Percentiles rank a stretch among this genome's conserved stretches.
phyloP scores from a whole-genome alignment of 2,797 vertebrate species.

The Danio jaintianensis region DNA sequence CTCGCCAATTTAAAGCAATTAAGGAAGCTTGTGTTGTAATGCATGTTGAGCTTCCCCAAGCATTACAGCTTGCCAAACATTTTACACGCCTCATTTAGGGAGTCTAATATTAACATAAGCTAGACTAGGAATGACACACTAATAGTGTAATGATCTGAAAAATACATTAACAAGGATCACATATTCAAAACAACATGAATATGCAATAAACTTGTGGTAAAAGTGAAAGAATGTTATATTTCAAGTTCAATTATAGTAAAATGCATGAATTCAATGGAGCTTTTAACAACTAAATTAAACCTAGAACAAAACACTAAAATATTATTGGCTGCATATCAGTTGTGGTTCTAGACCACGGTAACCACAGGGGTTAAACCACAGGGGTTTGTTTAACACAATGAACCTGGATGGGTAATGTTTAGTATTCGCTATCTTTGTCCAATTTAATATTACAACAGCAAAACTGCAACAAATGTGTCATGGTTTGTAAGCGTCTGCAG shows the following conservation, averaged over 20 bases:
- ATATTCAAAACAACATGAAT: constrained; percentile 4
- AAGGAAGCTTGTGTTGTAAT: constrained; percentile 34
- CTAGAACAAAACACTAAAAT: no score
- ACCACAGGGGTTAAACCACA: no score
- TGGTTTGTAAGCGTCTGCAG: no score
- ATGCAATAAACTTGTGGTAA: neutral
- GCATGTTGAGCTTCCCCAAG: constrained; percentile 13
- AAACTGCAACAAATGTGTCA: no score
- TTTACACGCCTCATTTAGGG: constrained; percentile 3
- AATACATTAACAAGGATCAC: neutral
- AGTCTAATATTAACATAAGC: constrained; percentile 27
- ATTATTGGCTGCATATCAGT: no score
- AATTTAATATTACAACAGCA: no score
- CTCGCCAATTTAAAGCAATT: constrained; percentile 56
- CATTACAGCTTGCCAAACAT: constrained; percentile 3
- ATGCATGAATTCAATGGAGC: neutral
- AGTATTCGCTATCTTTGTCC: no score
- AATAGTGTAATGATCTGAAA: constrained; percentile 10
- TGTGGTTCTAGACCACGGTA: no score
- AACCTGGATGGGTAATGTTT: no score
- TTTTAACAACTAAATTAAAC: neutral
- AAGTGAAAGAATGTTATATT: neutral
- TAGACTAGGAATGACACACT: constrained; percentile 9
- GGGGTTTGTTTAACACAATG: no score
- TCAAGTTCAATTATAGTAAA: neutral